Conservation (phyloP, 2,797 vertebrate species). For the Dendrocincla tyrannina region DNA sequence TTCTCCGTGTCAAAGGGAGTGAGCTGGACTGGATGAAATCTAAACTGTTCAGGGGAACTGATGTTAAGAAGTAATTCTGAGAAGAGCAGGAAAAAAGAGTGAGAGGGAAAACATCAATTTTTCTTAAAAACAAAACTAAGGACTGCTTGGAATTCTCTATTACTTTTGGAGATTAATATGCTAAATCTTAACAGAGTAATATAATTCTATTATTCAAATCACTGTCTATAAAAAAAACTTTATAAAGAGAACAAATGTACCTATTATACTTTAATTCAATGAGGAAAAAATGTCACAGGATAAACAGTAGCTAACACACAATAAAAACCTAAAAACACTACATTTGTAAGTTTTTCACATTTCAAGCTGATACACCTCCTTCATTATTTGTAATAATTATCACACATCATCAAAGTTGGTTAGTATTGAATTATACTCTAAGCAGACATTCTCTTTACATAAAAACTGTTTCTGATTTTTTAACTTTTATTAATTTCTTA, state of each 20-base stretch:
- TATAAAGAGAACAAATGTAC: background rate
- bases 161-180: background rate
- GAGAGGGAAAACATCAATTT: background rate
- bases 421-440: background rate
- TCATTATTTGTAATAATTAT: background rate
- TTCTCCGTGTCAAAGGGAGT: slow-evolving; percentile 54
- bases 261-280: background rate
- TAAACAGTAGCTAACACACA: background rate
- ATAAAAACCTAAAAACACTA: background rate
- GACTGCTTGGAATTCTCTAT: background rate
- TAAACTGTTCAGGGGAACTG: slow-evolving; percentile 52
- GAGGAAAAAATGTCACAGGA: background rate
- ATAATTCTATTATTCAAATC: background rate
- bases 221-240: background rate
- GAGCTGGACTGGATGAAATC: slow-evolving; percentile 32
- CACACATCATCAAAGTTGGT: background rate
- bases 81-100: background rate
- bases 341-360: background rate
- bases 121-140: background rate
- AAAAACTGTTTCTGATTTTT: background rate
- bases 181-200: background rate
- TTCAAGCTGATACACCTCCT: background rate
- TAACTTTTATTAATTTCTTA: slow-evolving; percentile 76
- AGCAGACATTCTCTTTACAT: background rate
- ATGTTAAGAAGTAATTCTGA: slow-evolving; percentile 36